Base-by-base conservation (phyloP, 2,888 invertebrate genomes). In the Lypha dubia region DNA sequence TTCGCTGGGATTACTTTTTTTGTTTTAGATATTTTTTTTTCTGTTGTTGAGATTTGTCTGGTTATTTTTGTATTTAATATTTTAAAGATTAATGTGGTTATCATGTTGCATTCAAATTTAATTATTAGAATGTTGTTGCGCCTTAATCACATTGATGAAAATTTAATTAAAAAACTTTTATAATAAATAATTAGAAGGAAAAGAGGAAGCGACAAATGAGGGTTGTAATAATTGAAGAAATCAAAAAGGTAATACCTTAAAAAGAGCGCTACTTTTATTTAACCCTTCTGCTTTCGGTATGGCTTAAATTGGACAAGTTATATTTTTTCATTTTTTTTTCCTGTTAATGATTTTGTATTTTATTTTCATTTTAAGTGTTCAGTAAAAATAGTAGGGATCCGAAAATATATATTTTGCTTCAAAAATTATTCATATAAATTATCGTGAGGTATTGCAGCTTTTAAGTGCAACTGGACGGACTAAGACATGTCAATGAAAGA, bases 31-130 rank as follows among this genome's bases (percentile, higher is more conserved):
- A 13, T 22, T 20, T 67, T 46, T 79, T 80, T 67, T 79, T 41
- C 5, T 15, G 28, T 60, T 17, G 63, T 70, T 4, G 28, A 28
- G 2, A 28, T 28, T 82, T 71, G 51, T 49, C 13, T 68, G 35
- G 67, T 22, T 56, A 24, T 58, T 73, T n/a, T 71, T 65, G 71
- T 65, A 53, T 73, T 73, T 74, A 79, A 85, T 62, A 76, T 79
- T 77, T 79, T 82, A 70, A 70, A 86, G 87, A 88, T 88, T 87
- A 88, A 88, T 87, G 87, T 85, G 84, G 87, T 87, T 88, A 82
- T 88, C 87, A 87, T 87, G 87, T 88, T 88, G 86, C 87, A 88
- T 68, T 84, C 62, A 87, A 87, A 87, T 88, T 87, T 85, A 87
- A 87, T 88, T 87, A 87, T 79, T 74, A 28, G 7, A 13, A 75